These are phyloP conservation scores for Xiphophorus couchianus DNA, from an alignment of 2,113 vertebrate genomes.

Conservation along the genomic window DNA sequence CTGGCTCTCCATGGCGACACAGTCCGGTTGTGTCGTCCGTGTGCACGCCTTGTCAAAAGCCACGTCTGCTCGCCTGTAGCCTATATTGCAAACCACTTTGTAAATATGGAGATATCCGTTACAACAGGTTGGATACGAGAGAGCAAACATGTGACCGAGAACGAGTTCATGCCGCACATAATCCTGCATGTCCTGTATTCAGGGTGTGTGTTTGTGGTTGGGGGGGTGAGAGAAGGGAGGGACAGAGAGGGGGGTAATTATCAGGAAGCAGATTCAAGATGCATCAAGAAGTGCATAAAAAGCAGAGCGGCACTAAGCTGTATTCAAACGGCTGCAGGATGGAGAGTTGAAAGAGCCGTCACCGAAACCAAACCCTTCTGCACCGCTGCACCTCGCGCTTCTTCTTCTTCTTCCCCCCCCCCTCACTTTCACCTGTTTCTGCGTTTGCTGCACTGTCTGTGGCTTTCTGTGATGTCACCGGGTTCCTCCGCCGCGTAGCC, in stretches of 20 bases:
- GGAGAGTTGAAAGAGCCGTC: neutral
- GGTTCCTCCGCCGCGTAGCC: neutral
- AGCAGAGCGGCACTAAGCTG: neutral
- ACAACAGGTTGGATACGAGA: conserved; percentile 7
- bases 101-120: neutral
- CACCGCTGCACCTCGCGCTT: neutral
- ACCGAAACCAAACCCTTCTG: neutral
- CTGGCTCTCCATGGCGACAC: neutral
- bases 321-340: neutral
- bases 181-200: neutral
- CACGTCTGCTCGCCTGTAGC: neutral
- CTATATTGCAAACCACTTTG: neutral
- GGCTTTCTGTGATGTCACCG: conserved; percentile 23
- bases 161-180: neutral
- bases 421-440: neutral
- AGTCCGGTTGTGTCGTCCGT: neutral
- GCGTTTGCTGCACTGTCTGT: neutral
- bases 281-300: neutral
- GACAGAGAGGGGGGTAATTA: too few relatives aligned
- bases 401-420: neutral
- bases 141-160: neutral
- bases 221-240: too few relatives aligned
- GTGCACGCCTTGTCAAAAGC: neutral
- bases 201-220: too few relatives aligned
- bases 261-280: neutral